Conservation (phyloP, 2,113 vertebrate genomes). For the Vidua macroura region DNA sequence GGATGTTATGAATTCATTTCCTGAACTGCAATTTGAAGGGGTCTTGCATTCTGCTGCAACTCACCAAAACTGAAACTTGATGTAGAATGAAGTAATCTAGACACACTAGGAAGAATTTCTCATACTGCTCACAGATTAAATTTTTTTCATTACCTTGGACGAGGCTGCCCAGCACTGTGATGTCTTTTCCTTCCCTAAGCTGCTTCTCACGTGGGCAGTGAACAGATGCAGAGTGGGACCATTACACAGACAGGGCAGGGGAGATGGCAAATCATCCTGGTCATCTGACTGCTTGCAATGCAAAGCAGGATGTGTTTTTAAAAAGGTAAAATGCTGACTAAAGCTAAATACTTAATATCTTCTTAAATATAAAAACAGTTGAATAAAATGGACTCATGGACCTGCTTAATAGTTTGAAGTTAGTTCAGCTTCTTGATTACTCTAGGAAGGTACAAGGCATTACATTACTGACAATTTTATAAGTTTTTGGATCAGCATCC, state of each 20-base stretch:
- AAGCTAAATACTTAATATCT: neutral
- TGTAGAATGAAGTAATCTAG: neutral
- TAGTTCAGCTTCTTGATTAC: neutral
- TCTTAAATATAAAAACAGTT: neutral
- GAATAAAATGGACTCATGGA: neutral
- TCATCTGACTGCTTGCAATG: neutral
- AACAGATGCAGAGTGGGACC: neutral
- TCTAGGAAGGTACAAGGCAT: neutral
- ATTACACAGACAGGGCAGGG: neutral
- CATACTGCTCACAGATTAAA: neutral
- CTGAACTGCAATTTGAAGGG: neutral
- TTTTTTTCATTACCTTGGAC: neutral
- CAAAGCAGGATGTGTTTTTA: neutral
- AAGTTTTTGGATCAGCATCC: neutral
- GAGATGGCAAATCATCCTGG: neutral
- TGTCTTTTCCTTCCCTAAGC: neutral
- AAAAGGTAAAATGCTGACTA: neutral
- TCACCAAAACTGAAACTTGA: neutral
- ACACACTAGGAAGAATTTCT: neutral
- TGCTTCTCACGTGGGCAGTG: neutral
- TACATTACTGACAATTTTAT: neutral
- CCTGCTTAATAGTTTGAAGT: neutral
- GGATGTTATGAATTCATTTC: neutral
- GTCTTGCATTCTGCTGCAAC: neutral
- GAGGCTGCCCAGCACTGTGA: neutral